Conservation (phyloP, 1,140 invertebrate genomes). For the Aphidius ervi region DNA sequence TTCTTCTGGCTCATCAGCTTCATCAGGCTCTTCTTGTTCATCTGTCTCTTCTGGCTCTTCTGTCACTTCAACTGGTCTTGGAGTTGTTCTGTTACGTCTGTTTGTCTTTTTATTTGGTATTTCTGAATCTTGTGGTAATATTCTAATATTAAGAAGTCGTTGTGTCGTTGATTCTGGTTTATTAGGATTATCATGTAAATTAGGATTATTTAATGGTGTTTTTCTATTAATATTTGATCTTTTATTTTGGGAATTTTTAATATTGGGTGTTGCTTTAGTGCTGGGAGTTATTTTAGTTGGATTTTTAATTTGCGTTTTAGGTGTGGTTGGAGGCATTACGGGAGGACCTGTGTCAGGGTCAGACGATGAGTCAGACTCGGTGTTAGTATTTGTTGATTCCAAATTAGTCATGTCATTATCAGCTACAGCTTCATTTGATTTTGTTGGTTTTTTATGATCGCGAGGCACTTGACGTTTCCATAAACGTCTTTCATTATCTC, state of each 20-base stretch:
- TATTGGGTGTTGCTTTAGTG: constrained; percentile 8
- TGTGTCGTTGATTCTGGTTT: constrained; percentile 5
- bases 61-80: not conserved
- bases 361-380: constrained; percentile 10
- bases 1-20: constrained; percentile 9
- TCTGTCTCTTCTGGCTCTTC: constrained; percentile 11
- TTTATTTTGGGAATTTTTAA: not conserved
- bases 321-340: not conserved
- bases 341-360: constrained; percentile 21
- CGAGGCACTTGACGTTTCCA: constrained; percentile 21
- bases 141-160: too few species aligned
- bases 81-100: not conserved
- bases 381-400: constrained; percentile 2
- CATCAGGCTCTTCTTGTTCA: constrained; percentile 20
- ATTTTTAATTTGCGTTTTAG: constrained; percentile 17
- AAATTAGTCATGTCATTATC: constrained; percentile 13
- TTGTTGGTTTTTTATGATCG: constrained; percentile 21
- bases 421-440: constrained; percentile 25
- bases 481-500: constrained; percentile 14
- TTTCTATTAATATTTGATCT: not conserved
- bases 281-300: constrained; percentile 4
- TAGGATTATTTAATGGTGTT: constrained; percentile 1
- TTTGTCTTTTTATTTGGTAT: not conserved
- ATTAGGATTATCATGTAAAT: constrained; percentile 7
- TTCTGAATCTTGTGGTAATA: too few species aligned